A percentile compares a stretch with the other conserved stretches of the same genome.
These are phyloP conservation scores for Nycteola revayana DNA, from an alignment of 2,888 invertebrate genomes.

Conservation along the genomic window DNA sequence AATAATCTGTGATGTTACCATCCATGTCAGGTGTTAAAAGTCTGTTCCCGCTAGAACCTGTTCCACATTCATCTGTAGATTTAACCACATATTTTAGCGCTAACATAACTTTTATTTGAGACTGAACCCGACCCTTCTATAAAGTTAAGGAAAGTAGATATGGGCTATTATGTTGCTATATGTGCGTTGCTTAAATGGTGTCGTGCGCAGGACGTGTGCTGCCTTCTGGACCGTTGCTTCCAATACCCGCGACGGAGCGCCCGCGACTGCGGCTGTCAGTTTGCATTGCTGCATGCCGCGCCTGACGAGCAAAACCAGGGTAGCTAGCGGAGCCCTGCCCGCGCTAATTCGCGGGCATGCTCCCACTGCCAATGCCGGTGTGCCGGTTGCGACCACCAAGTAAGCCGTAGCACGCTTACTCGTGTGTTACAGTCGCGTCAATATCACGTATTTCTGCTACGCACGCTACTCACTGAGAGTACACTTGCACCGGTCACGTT, in stretches of 20 bases:
- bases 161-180: slow-evolving; percentile 27
- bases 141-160: background rate
- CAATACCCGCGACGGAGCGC: slow-evolving; percentile 90
- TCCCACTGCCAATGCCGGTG: slow-evolving; percentile 75
- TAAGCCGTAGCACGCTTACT: slow-evolving; percentile 72
- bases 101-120: slow-evolving; percentile 6
- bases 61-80: too few relatives aligned
- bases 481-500: slow-evolving; percentile 35
- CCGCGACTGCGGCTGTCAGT: slow-evolving; percentile 95
- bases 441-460: slow-evolving; percentile 34
- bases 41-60: too few relatives aligned
- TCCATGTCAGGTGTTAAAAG: too few relatives aligned
- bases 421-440: slow-evolving; percentile 52
- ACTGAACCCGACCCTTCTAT: slow-evolving; percentile 1
- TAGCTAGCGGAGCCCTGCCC: slow-evolving; percentile 82
- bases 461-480: slow-evolving; percentile 42
- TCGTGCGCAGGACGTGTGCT: slow-evolving; percentile 90
- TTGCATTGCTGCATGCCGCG: slow-evolving; percentile 93
- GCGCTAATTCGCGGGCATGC: slow-evolving; percentile 73
- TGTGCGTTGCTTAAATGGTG: slow-evolving; percentile 70
- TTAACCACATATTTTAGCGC: slow-evolving; percentile 6
- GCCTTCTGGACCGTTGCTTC: slow-evolving; percentile 94
- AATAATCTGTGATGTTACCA: too few relatives aligned
- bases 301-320: slow-evolving; percentile 82
- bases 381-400: slow-evolving; percentile 77